phyloP scores from a whole-genome alignment of 2,113 vertebrate species.

The Phoenicopterus ruber region DNA sequence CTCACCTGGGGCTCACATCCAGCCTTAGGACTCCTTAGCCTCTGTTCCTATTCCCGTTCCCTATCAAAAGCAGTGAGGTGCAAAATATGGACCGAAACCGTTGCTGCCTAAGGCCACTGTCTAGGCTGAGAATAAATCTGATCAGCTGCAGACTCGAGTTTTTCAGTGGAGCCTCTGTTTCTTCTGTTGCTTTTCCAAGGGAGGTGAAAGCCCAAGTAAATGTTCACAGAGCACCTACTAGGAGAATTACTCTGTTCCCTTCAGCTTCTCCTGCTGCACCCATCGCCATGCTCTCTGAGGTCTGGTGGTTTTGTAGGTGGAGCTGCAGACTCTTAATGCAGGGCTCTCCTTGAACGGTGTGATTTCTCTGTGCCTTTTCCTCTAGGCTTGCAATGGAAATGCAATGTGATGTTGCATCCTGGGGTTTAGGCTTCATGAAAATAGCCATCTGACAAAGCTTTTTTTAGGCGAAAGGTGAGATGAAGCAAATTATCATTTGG shows the following conservation, averaged over 20 bases:
- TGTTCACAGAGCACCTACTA: not conserved
- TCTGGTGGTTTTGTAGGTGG: not conserved
- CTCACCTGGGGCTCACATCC: not conserved
- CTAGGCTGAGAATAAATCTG: not conserved
- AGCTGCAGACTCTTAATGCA: not conserved
- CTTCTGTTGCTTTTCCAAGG: not conserved
- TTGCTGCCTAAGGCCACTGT: not conserved
- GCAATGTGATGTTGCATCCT: not conserved
- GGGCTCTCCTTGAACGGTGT: accelerated
- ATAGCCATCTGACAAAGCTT: not conserved
- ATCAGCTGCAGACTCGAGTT: not conserved
- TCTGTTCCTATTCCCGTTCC: not conserved
- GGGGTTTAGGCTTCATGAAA: not conserved
- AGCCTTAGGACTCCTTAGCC: not conserved
- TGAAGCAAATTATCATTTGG: not conserved
- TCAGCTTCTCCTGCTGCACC: not conserved
- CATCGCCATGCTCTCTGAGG: not conserved
- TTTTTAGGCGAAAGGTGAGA: not conserved
- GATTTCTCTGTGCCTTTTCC: not conserved
- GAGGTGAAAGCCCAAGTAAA: not conserved
- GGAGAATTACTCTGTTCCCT: not conserved
- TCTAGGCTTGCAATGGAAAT: not conserved
- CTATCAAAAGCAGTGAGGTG: constrained; percentile 2
- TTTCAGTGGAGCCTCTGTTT: not conserved
- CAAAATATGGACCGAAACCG: not conserved